A percentile compares a stretch with the other conserved stretches of the same genome.
phyloP scores from a whole-genome alignment of 2,113 vertebrate species.

The Clarias macrocephalus region DNA sequence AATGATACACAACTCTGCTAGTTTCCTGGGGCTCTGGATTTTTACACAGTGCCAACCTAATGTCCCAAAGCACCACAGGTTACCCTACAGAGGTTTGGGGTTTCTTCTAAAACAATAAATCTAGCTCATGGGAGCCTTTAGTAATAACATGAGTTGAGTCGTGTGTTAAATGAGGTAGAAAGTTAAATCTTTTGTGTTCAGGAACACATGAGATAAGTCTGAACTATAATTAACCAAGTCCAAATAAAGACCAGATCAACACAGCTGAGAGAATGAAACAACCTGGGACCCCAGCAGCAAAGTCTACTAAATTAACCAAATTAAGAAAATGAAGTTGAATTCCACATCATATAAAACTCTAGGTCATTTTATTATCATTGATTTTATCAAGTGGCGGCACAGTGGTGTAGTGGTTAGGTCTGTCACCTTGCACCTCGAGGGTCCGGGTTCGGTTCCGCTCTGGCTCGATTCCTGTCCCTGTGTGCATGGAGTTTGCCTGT shows the following conservation, averaged over 20 bases:
- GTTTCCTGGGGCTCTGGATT: not conserved
- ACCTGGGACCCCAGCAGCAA: not conserved
- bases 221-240: not conserved
- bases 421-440: too few relatives aligned
- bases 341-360: not conserved
- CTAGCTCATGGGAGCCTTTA: not conserved
- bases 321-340: not conserved
- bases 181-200: not conserved
- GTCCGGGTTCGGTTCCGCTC: too few relatives aligned
- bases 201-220: not conserved
- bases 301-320: not conserved
- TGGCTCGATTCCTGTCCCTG: too few relatives aligned
- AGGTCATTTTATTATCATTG: not conserved
- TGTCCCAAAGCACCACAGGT: not conserved
- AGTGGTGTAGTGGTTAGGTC: too few relatives aligned
- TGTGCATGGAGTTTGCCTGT: too few relatives aligned
- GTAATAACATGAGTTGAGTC: not conserved
- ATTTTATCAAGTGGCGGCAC: not conserved
- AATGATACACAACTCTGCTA: not conserved
- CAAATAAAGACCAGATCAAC: not conserved
- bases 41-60: not conserved
- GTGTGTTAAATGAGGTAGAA: not conserved
- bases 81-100: not conserved
- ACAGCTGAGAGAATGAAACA: not conserved
- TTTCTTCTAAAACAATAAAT: not conserved